Evolutionary conservation across 2,113 vertebrate species (phyloP), one percentile per base, ranked within the genome.

Genomic region (Poeciliopsis prolifica): DNA sequence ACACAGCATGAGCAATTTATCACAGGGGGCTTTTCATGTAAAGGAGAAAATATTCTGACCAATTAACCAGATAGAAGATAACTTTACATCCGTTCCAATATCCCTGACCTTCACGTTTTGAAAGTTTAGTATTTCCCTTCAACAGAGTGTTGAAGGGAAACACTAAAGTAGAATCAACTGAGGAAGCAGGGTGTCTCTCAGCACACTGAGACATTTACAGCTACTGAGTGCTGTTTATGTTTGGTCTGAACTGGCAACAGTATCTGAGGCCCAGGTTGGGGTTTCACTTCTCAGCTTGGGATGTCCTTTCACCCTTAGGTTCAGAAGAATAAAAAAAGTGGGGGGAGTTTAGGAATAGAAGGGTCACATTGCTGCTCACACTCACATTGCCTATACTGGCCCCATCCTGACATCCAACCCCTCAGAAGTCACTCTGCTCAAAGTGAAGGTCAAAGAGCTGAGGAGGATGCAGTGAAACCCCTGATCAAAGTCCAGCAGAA

Each of bases 401-500:
- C 70, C 54, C 28, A 40, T 75, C 64, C 74, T 67, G 83, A 89
- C 88, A 89, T 74, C 75, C 69, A 71, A 81, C 71, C 86, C 80
- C 81, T 28, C n/a, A 68, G 71, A 76, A 75, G 40, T 63, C 62
- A 4, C 58, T 58, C 63, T n/a, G 19, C 73, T 80, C 65, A 77
- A 85, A 81, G 81, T 79, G 79, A 89, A 90, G 91, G 92, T 91
- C 89, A 94, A 90, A 92, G 71, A 80, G 77, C 65, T 44, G 48
- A 74, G 77, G 65, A 80, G 80, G 68, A 84, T 75, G 68, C 15
- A 48, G 11, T 10, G 26, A 74, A 29, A 29, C 58, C 0, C 5
- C 65, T 67, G 88, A 92, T 92, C 90, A 90, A 89, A 92, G 88
- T 60, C 70, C 65, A 24, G 74, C 60, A 77, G 77, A 12, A 82